Evolutionary conservation across 2,888 invertebrate species (phyloP), one percentile per base, ranked within the genome.

Genomic region (Phalera bucephala): DNA sequence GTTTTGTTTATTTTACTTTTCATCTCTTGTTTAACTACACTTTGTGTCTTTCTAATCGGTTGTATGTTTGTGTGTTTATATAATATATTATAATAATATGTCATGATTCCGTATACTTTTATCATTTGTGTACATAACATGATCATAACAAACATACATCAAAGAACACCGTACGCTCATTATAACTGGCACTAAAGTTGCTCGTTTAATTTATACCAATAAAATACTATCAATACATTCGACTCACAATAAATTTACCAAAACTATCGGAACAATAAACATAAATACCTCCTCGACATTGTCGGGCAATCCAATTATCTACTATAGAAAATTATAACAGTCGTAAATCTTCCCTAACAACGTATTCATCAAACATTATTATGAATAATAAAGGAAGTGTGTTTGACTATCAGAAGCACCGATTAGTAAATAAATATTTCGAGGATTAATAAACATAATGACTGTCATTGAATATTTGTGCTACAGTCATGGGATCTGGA

Each of bases 271-370:
- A 14, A 34, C 26, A 38, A 42, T 46, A 49, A 54, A 48, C 48
- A 54, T 52, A 45, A 46, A 49, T 49, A 41, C 23, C 32, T 33
- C 37, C 28, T 31, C 32, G 37, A 43, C 42, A 45, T 33, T 39
- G 17, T 42, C 37, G 34, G 42, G 22, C 38, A 40, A 45, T 44
- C 40, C 43, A 60, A 59, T 53, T 56, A 53, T 40, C 36, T 33
- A 12, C 29, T 26, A 46, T 42, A 41, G 36, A 33, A 33, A 35
- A 55, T 29, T 46, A 52, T 44, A 40, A 29, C 22, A 17, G 41
- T 33, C 25, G 33, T 61, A 61, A 52, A 61, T 47, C 33, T 14
- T 28, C 25, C 33, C 17, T 13, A 40, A 42, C 40, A 33, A 36
- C 31, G 33, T 42, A 37, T 41, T 45, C 42, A 46, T 44, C 41